Conservation (phyloP, 1,140 invertebrate genomes). For the Subanguina moxae region DNA sequence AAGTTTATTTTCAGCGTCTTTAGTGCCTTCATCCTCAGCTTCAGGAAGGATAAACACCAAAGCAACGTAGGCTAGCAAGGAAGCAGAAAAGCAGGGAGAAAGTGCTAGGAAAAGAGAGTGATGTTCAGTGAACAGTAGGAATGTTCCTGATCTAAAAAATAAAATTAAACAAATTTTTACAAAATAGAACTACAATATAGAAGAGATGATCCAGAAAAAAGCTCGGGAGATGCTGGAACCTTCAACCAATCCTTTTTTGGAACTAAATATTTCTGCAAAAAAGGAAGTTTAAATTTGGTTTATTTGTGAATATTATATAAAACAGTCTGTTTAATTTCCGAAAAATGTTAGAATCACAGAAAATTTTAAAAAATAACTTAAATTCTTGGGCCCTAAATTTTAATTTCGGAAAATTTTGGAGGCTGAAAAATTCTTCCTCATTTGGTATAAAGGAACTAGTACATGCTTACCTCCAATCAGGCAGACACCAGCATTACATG, state of each 20-base stretch:
- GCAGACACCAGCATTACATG: neutral
- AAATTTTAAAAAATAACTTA: too few relatives aligned
- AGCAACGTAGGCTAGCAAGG: neutral
- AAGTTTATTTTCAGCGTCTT: too few relatives aligned
- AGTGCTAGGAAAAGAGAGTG: neutral
- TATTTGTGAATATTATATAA: too few relatives aligned
- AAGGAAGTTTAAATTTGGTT: too few relatives aligned
- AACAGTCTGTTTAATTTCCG: too few relatives aligned
- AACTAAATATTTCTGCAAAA: too few relatives aligned
- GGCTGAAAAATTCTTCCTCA: too few relatives aligned
- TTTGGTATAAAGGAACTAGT: too few relatives aligned
- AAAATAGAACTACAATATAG: neutral
- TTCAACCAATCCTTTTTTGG: neutral
- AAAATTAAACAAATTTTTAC: neutral
- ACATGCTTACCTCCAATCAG: neutral
- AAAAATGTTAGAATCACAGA: too few relatives aligned
- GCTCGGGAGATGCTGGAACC: neutral
- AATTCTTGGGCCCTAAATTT: too few relatives aligned
- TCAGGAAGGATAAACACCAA: neutral
- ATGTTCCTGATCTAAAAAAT: neutral
- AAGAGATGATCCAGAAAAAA: conserved; percentile 2
- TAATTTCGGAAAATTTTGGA: too few relatives aligned
- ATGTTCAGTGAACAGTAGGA: neutral
- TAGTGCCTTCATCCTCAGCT: too few relatives aligned
- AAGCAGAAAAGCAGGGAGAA: neutral